Conservation (phyloP, 2,113 vertebrate genomes). For the Diglossa brunneiventris region DNA sequence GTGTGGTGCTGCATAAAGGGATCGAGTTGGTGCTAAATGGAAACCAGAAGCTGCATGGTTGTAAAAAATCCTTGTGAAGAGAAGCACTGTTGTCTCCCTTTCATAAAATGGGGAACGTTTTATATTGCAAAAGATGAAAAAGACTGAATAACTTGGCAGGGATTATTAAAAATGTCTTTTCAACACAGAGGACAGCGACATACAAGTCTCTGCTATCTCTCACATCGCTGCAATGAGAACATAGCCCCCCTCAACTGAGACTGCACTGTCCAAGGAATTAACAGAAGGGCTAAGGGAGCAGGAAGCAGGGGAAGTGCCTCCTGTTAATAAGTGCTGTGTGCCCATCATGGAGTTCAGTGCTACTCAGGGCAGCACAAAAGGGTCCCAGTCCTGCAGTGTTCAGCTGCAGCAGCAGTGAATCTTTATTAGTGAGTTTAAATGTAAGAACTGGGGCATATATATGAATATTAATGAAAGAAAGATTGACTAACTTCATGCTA, state of each 20-base stretch:
- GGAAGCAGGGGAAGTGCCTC: neutral
- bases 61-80: neutral
- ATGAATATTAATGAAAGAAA: constrained; percentile 63
- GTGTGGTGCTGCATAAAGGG: constrained; percentile 26
- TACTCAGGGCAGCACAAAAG: neutral
- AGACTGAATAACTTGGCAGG: neutral
- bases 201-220: neutral
- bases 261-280: neutral
- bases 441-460: constrained; percentile 36
- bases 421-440: constrained; percentile 11
- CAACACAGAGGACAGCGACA: neutral
- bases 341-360: neutral
- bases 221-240: neutral
- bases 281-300: neutral
- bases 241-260: neutral
- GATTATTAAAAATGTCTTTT: neutral
- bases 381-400: neutral
- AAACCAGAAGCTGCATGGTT: constrained; percentile 3
- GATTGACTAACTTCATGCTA: constrained; percentile 57
- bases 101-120: neutral
- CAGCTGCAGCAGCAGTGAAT: neutral
- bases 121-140: neutral
- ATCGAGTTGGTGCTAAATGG: neutral
- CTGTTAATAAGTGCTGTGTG: neutral
- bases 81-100: neutral